These are phyloP conservation scores for Spea bombifrons DNA, from an alignment of 2,113 vertebrate genomes.

Conservation along the genomic window DNA sequence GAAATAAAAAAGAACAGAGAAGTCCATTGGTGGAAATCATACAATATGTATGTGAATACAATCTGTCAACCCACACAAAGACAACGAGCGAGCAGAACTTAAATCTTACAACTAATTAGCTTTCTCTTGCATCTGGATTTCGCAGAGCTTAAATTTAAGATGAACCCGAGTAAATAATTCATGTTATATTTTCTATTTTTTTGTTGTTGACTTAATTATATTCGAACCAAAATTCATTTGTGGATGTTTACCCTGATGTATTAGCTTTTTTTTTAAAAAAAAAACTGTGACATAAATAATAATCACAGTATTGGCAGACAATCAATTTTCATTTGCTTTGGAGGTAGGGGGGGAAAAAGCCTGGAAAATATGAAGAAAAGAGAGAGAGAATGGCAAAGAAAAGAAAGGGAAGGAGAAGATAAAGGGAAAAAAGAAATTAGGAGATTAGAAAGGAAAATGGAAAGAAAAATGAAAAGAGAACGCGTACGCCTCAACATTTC, in stretches of 20 bases:
- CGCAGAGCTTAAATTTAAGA: neutral
- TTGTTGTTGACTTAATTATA: neutral
- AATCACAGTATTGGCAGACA: no score
- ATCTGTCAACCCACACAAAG: slow-evolving; percentile 3
- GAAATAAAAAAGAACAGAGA: slow-evolving; percentile 2
- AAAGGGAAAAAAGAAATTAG: neutral
- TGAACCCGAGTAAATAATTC: neutral
- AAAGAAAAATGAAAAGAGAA: no score
- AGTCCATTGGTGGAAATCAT: slow-evolving; percentile 17
- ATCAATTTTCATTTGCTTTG: neutral
- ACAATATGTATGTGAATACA: neutral
- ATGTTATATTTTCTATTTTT: neutral
- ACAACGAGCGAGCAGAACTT: neutral
- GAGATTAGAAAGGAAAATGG: neutral
- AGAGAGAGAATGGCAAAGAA: neutral
- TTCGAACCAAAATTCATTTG: no score
- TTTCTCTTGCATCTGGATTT: slow-evolving; percentile 5
- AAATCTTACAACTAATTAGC: slow-evolving; percentile 26
- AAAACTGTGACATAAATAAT: no score
- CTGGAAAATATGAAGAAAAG: neutral
- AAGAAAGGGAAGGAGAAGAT: neutral
- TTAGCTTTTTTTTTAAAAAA: no score
- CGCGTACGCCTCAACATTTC: no score
- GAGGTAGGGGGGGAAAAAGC: neutral
- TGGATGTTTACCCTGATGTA: no score